These are phyloP conservation scores for Agrilus mali DNA, from an alignment of 2,888 invertebrate species.

Conservation along the genomic window DNA sequence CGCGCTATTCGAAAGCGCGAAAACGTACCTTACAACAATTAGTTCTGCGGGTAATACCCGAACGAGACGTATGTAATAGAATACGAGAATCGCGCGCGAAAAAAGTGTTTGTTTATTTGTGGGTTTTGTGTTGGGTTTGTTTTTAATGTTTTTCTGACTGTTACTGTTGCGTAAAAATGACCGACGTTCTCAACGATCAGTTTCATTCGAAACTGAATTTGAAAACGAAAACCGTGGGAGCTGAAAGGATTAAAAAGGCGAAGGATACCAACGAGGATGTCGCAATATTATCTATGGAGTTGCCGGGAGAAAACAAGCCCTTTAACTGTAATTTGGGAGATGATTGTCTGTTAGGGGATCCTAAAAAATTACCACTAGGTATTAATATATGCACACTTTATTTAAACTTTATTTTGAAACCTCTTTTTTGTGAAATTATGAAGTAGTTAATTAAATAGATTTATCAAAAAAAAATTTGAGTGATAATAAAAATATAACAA, in stretches of 20 bases:
- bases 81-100: not conserved
- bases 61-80: no score
- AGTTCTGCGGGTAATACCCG: no score
- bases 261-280: constrained; percentile 78
- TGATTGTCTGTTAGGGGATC: constrained; percentile 65
- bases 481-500: no score
- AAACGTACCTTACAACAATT: no score
- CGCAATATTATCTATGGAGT: constrained; percentile 74
- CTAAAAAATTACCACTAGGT: constrained; percentile 71
- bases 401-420: no score
- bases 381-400: no score
- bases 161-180: constrained; percentile 38
- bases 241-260: constrained; percentile 65
- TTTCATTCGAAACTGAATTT: constrained; percentile 59
- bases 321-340: constrained; percentile 68
- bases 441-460: no score
- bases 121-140: not conserved
- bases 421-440: no score
- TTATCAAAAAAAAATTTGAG: no score
- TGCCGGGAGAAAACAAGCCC: constrained; percentile 55
- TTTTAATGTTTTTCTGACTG: not conserved
- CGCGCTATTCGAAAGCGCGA: no score
- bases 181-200: constrained; percentile 68
- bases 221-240: constrained; percentile 70
- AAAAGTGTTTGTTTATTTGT: not conserved